Evolutionary conservation across 2,888 invertebrate genomes (phyloP), one percentile per base, ranked within the genome.

Genomic region (Phyto melanocephala): DNA sequence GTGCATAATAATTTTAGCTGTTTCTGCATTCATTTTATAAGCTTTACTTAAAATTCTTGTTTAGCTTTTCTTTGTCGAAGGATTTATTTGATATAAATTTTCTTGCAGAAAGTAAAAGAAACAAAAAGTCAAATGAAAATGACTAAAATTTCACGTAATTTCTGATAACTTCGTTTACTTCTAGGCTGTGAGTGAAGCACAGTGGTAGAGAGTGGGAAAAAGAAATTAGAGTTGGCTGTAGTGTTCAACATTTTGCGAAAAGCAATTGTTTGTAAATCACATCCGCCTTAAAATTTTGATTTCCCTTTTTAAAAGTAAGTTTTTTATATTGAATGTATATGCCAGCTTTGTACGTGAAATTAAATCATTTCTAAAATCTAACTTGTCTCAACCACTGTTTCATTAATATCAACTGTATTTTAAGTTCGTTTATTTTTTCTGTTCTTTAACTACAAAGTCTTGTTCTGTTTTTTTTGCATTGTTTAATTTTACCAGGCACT

Each of bases 61-160:
- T 75, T 62, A 37, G 67, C 52, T 67, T 67, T 71, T 47, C 70
- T 58, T 40, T 68, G n/a, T n/a, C n/a, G 17, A 71, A 67, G 60
- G 75, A 79, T 68, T 78, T 71, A 71, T 71, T 63, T 58, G 74
- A 68, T 70, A 70, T 78, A 81, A 78, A 70, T 78, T 82, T 76
- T 40, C 42, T 54, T 74, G 52, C 40, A 62, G 11, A 52, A 28
- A 56, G 17, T 24, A 65, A 63, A 58, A 33, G 54, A 58, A 70
- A 37, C 33, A 54, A 13, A 33, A 35, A 58, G 3, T 5, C 15
- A 24, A 24, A 24, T 10, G 15, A 72, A 65, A 28, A 33, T 7
- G 2, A 52, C n/a, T 35, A 20, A 70, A 47, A 68, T 58, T 62
- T 74, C 22, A 78, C 52, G 58, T 65, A 62, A 65, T 75, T 40